phyloP scores from a whole-genome alignment of 2,888 invertebrate species.

The Standfussiana lucernea region DNA sequence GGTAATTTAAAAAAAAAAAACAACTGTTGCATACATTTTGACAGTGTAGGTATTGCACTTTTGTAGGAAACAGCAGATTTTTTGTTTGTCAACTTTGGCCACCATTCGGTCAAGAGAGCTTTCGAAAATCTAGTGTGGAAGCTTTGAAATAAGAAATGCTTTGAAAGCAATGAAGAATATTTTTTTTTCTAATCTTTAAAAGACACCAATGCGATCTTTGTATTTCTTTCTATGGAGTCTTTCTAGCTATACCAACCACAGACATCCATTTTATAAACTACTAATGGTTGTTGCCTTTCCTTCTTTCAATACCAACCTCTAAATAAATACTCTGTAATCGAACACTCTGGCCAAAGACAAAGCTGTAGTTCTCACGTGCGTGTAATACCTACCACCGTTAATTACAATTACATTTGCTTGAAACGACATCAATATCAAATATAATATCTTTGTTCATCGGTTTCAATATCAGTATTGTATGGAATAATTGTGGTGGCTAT shows the following conservation, averaged over 20 bases:
- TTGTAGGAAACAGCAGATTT: too few relatives aligned
- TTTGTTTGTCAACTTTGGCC: too few relatives aligned
- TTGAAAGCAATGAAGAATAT: background rate
- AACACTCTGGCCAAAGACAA: background rate
- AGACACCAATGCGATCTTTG: background rate
- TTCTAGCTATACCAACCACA: background rate
- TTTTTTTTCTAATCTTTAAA: background rate
- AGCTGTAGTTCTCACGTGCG: background rate
- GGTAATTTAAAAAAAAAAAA: too few relatives aligned
- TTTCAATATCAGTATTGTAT: conserved; percentile 17
- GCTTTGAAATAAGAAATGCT: background rate
- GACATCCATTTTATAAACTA: background rate
- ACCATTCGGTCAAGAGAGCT: too few relatives aligned
- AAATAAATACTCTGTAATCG: background rate
- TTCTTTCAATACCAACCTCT: background rate
- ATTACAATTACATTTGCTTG: background rate
- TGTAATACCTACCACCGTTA: background rate
- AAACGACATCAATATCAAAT: conserved; percentile 13
- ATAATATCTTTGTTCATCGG: conserved; percentile 12
- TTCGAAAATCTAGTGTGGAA: background rate
- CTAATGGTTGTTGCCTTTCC: background rate
- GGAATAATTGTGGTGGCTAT: conserved; percentile 38
- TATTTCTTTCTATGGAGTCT: background rate
- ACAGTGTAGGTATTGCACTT: too few relatives aligned
- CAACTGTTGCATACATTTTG: too few relatives aligned